Base-by-base conservation (phyloP, 2,797 vertebrate species). In the Podarcis lilfordi region DNA sequence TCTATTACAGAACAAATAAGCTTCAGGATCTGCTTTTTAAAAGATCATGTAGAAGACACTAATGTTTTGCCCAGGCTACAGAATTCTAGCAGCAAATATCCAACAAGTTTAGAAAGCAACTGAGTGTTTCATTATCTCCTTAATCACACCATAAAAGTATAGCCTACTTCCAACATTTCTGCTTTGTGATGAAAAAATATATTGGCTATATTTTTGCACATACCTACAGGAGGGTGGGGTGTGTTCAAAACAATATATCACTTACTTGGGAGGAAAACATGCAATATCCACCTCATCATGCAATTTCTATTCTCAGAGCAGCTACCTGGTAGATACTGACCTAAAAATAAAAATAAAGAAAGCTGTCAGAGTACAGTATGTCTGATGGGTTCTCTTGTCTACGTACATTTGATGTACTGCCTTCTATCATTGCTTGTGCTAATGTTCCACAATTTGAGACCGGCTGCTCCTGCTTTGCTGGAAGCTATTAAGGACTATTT, bases 251-350 rank as follows among this genome's bases (percentile, higher is more conserved):
- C n/a, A 13, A 9, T 17, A 19, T 74, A 66, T 80, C 15, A 87
- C 43, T 80, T 87, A 75, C 68, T 80, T 84, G n/a, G 21, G 66
- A 23, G 45, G 66, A 76, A 82, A 23, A 37, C 9, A 17, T 32
- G 69, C 23, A 78, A 11, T 2, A 29, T 83, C 29, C 32, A 87
- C 72, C 5, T 43, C 2, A 0, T 29, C 66, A 6, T 89, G 50
- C 40, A 59, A 81, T 76, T 91, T 40, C 83, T 86, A 88, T 21
- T 32, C 71, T 69, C 25, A 75, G 55, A 91, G 80, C 32, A 89
- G 29, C 61, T 85, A 76, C 15, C 59, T 80, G 55, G 45, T 82
- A 90, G 79, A 85, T 59, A 72, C 8, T 50, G 84, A 80, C 80
- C 78, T 89, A 82, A 86, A 21, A 84, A 2, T 66, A 85, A 89